Conservation (phyloP, 2,797 vertebrate species). For the Bucorvus abyssinicus region DNA sequence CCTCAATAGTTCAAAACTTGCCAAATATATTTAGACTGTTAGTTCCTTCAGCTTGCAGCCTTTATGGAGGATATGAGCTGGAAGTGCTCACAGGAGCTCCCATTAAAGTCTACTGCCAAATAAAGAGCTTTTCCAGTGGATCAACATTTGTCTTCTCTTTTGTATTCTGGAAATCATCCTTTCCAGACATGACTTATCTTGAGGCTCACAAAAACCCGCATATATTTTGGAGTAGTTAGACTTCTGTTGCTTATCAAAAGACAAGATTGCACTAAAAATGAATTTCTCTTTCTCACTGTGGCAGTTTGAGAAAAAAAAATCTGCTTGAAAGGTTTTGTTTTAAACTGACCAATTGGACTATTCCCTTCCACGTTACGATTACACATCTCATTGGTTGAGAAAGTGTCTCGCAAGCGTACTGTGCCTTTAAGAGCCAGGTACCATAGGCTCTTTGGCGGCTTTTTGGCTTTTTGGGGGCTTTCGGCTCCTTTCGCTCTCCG, state of each 20-base stretch:
- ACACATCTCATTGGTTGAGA: too few relatives aligned
- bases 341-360: too few relatives aligned
- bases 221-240: not conserved
- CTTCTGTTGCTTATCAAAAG: not conserved
- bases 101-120: not conserved
- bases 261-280: not conserved
- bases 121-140: not conserved
- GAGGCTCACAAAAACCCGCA: not conserved
- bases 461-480: too few relatives aligned
- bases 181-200: not conserved
- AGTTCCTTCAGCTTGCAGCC: too few relatives aligned
- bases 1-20: not conserved
- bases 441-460: too few relatives aligned
- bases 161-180: not conserved
- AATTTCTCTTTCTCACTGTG: not conserved
- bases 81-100: not conserved
- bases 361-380: too few relatives aligned
- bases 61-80: too few relatives aligned
- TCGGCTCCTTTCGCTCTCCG: too few relatives aligned
- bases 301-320: too few relatives aligned
- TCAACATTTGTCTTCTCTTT: not conserved
- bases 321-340: too few relatives aligned
- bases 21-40: not conserved
- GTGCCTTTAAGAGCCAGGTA: too few relatives aligned
- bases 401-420: too few relatives aligned